phyloP scores from a whole-genome alignment of 2,797 vertebrate genomes.

The Oreochromis mossambicus region DNA sequence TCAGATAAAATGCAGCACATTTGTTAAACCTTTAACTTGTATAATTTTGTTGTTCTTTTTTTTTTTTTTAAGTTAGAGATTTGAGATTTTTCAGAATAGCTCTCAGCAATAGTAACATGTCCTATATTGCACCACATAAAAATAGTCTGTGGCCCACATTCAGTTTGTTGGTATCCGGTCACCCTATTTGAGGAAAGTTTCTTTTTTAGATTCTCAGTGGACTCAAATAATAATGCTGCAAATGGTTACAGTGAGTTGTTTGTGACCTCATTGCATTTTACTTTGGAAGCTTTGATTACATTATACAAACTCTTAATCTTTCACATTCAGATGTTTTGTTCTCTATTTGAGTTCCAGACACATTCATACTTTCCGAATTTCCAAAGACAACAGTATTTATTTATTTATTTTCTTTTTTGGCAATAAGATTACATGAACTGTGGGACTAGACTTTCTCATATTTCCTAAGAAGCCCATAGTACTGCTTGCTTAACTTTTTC shows the following conservation, averaged over 20 bases:
- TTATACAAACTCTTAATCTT: not conserved
- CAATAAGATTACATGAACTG: not conserved
- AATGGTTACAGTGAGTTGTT: not conserved
- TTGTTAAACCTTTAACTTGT: not conserved
- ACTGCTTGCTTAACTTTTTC: not conserved
- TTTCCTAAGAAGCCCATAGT: not conserved
- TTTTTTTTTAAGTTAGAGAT: not conserved
- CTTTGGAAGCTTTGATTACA: not conserved
- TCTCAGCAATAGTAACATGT: not conserved
- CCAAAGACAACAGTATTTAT: not conserved
- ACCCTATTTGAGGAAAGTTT: not conserved
- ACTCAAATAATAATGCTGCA: not conserved
- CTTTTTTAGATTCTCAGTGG: not conserved
- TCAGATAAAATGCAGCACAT: not conserved
- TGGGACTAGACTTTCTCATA: not conserved
- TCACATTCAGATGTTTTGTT: not conserved
- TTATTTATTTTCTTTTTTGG: not conserved
- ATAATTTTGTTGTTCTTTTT: not conserved
- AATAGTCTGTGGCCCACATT: not conserved
- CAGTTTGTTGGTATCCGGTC: not conserved
- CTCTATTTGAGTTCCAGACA: not conserved
- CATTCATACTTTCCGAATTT: not conserved
- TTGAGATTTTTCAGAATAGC: not conserved
- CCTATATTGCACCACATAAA: not conserved
- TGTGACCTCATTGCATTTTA: not conserved